Base-by-base conservation (phyloP, 2,113 vertebrate genomes). In the Crotalus helleri region DNA sequence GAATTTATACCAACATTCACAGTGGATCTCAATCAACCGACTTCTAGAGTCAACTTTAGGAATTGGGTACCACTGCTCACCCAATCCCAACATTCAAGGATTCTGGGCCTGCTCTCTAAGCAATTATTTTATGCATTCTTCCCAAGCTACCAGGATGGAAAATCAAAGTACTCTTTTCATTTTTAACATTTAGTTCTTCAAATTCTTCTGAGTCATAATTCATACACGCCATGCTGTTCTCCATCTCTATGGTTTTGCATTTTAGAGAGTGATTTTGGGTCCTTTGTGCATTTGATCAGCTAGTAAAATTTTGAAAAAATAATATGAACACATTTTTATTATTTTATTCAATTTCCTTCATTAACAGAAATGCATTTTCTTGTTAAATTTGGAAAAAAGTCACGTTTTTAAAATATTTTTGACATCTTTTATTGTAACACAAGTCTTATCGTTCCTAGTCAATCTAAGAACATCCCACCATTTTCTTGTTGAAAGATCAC, bases 351-450 rank as follows among this genome's bases (percentile, higher is more conserved):
- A 85, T 88, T 90, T 94, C 95, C 49, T 87, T 49, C 94, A 55
- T 51, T 61, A 85, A 44, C 87, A 81, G 26, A 95, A 94, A 95
- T 92, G 94, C 57, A 19, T 55, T 46, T 92, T 87, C 85, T 93
- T 91, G 46, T 69, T 93, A 59, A 26, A 85, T 90, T 21, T 1
- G 0, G 51, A 90, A 94, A 5, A 21, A 89, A 26, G 88, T 39
- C 69, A 21, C 17, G 17, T 44, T 81, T 81, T 81, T 81, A 17
- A 44, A 81, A 81, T 81, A 81, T 21, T 7, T 39, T 81, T 39
- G 23, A n/a, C n/a, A 85, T 46, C 5, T 54, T 53, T 54, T 90
- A 17, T 95, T 92, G 94, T 88, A 92, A 33, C 92, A 26, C 87
- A 81, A 93, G 90, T 64, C 89, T 93, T 94, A 86, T 23, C 57